phyloP scores from a whole-genome alignment of 2,888 invertebrate species.

The Myopa tessellatipennis region DNA sequence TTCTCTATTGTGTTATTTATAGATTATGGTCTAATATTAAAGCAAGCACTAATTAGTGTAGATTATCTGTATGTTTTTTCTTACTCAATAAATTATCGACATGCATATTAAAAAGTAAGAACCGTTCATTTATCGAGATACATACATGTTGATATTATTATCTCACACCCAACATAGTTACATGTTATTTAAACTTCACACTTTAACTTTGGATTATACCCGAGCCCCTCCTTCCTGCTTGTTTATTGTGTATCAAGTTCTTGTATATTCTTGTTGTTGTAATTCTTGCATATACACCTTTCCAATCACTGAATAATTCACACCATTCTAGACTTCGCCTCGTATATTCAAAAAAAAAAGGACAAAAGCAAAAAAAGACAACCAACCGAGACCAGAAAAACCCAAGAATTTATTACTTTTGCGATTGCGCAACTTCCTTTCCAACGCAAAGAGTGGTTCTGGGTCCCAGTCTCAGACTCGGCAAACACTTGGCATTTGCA shows the following conservation, averaged over 20 bases:
- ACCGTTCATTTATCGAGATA: neutral
- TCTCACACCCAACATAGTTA: neutral
- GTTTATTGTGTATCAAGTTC: neutral
- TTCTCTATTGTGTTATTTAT: neutral
- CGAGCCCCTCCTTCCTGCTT: neutral
- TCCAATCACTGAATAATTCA: conserved; percentile 14
- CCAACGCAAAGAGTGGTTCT: conserved; percentile 14
- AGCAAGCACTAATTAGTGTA: neutral
- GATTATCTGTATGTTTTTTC: neutral
- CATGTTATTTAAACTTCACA: neutral
- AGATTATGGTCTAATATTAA: neutral
- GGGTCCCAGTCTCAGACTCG: neutral
- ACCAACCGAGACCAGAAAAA: conserved; percentile 27
- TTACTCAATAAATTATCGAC: neutral
- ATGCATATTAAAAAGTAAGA: neutral
- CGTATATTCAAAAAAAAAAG: neutral
- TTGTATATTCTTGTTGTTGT: neutral
- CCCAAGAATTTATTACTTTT: conserved; percentile 42
- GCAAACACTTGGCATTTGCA: conserved; percentile 13
- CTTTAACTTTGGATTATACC: neutral
- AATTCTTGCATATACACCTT: conserved; percentile 8
- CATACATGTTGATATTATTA: neutral
- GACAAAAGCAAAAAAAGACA: neutral
- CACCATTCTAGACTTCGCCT: conserved; percentile 15
- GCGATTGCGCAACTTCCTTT: conserved; percentile 45